Conservation (phyloP, 2,888 invertebrate genomes). For the Zygothrica quintamaculata region DNA sequence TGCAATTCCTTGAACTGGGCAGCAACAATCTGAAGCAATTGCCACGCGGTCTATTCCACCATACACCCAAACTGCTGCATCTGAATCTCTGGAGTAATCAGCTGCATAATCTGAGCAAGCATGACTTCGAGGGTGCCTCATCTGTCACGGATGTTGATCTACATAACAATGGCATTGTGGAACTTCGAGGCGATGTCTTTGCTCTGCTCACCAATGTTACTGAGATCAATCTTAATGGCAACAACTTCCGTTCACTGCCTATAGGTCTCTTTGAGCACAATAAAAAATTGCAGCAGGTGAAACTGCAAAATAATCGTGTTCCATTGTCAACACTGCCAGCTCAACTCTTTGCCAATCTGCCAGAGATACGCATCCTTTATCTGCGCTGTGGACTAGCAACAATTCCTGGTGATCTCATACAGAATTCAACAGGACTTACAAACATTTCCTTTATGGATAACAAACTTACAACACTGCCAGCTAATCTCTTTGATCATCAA, state of each 20-base stretch:
- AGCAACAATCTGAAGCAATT: constrained; percentile 88
- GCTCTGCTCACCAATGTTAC: constrained; percentile 87
- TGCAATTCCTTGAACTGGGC: constrained; percentile 88
- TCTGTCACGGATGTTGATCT: constrained; percentile 89
- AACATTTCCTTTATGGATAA: constrained; percentile 88
- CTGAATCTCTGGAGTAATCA: constrained; percentile 90
- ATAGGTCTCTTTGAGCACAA: constrained; percentile 87
- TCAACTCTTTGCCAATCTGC: constrained; percentile 87
- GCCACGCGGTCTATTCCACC: constrained; percentile 87
- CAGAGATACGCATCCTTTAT: constrained; percentile 86
- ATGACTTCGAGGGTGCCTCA: constrained; percentile 87
- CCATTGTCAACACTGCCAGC: constrained; percentile 86
- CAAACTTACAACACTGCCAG: constrained; percentile 86
- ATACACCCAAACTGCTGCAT: constrained; percentile 86
- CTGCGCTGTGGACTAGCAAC: constrained; percentile 86
- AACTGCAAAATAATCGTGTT: constrained; percentile 87
- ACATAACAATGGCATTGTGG: constrained; percentile 87
- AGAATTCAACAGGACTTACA: constrained; percentile 86
- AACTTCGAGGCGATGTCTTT: constrained; percentile 87
- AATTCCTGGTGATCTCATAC: constrained; percentile 88
- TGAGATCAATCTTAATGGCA: constrained; percentile 88
- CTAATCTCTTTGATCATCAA: constrained; percentile 87
- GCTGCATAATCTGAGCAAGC: constrained; percentile 87
- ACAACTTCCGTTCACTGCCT: constrained; percentile 88
- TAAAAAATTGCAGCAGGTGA: constrained; percentile 85